These are phyloP conservation scores for Oikopleura dioica DNA, from an alignment of 23 tunicate species.

Conservation along the genomic window DNA sequence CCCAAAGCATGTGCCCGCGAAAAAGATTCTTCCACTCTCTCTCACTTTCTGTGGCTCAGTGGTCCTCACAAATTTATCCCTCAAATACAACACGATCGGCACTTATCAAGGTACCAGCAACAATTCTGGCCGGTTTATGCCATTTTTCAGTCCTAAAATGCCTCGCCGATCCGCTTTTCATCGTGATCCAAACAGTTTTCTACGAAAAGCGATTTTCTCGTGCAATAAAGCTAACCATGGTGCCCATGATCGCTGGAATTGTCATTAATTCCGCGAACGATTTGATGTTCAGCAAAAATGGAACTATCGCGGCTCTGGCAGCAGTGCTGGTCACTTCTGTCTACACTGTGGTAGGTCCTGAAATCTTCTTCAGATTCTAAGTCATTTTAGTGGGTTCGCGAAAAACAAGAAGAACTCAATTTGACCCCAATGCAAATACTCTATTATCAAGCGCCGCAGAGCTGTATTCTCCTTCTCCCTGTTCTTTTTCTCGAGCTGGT, in stretches of 20 bases:
- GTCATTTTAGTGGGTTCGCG: constrained; percentile 21
- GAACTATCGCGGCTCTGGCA: constrained; percentile 19
- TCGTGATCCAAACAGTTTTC: constrained; percentile 18
- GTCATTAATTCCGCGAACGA: constrained; percentile 22
- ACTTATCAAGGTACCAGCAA: too few species aligned
- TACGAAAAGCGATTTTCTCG: constrained; percentile 16
- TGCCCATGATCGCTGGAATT: constrained; percentile 21
- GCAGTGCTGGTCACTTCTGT: constrained; percentile 30
- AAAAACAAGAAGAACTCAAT: constrained; percentile 24
- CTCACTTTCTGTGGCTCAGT: constrained; percentile 33
- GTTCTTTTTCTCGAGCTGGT: too few species aligned
- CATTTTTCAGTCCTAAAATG: constrained; percentile 21
- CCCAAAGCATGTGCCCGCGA: too few species aligned
- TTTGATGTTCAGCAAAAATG: constrained; percentile 18
- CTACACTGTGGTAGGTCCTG: constrained; percentile 21
- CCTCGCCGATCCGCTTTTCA: constrained; percentile 30
- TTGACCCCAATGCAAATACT: constrained; percentile 23
- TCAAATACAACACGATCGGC: constrained; percentile 32
- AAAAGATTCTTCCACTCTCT: constrained; percentile 25
- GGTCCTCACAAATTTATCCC: constrained; percentile 30
- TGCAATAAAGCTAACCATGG: constrained; percentile 23
- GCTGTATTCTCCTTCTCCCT: constrained; percentile 16
- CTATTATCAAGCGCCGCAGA: constrained; percentile 25
- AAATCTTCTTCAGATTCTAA: neutral
- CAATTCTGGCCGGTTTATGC: too few species aligned